Evolutionary conservation across 2,113 vertebrate genomes (phyloP), one percentile per base, ranked within the genome.

Genomic region (Paramormyrops kingsleyae): DNA sequence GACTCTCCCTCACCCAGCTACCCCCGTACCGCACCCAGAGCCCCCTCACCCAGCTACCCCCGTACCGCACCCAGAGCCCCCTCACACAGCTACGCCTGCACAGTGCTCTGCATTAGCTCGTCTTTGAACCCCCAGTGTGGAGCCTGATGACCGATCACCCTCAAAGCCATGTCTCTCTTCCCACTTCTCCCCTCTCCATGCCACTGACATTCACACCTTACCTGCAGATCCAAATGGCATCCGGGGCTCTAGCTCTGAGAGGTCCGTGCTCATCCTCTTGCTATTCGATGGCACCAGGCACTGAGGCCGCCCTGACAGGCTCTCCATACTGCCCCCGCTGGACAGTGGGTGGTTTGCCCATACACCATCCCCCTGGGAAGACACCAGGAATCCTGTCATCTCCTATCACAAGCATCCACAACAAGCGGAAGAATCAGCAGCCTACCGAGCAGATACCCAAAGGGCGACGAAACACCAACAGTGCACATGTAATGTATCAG

Each of bases 191-290:
- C 35, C 8, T 42, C 77, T 83, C 77, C 13, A 17, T 2, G 77
- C 77, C 77, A 24, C 74, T 19, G 74, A 13, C 44, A 46, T 84
- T 47, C 90, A 56, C 66, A 13, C 19, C 21, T 93, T 98, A 99
- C 99, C 98, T 98, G 97, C 83, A 53, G 96, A 95, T 8, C 96
- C 95, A 91, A 95, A 95, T 39, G 96, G 93, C 91, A 98, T 96
- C 93, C 97, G 98, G 91, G 96, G 96, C 93, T 99, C 98, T 93
- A 98, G 96, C 95, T 99, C 99, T 27, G 98, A 98, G 94, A 99
- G 97, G 94, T 99, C 99, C 17, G 97, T 96, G 83, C 99, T 99
- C 97, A 98, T 97, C 93, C 98, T 95, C 93, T 99, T 99, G 94
- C 94, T 95, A 91, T 99, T 98, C 9, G 97, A 96, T 0, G 97